Percentiles rank a stretch among this genome's conserved stretches.
These are phyloP conservation scores for Carassius gibelio DNA, from an alignment of 2,113 vertebrate genomes.

Conservation along the genomic window DNA sequence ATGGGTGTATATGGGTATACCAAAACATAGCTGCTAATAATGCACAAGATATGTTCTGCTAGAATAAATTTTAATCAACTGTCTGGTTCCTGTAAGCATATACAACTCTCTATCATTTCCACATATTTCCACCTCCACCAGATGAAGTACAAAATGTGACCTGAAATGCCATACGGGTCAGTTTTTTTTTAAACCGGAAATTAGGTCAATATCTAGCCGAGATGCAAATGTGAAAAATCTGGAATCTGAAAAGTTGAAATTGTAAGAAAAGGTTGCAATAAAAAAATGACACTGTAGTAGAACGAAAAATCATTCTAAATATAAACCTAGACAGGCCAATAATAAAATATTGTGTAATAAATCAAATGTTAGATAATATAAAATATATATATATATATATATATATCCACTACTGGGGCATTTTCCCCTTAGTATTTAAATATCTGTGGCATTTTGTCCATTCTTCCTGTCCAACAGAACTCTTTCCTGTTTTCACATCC, in stretches of 20 bases:
- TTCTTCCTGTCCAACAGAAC: conserved; percentile 13
- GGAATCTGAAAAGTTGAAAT: background rate
- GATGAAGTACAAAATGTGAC: background rate
- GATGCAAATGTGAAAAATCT: too few species aligned
- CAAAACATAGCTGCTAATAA: background rate
- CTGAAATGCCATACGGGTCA: too few species aligned
- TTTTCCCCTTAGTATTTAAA: background rate
- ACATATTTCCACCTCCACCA: background rate
- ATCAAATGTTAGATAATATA: background rate
- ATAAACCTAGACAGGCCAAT: background rate
- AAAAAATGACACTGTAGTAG: background rate
- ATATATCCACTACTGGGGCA: background rate
- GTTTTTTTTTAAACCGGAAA: too few species aligned
- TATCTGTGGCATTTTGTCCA: background rate
- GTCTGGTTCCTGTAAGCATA: background rate
- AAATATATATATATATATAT: too few species aligned
- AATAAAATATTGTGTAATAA: background rate
- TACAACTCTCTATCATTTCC: background rate
- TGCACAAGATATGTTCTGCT: background rate
- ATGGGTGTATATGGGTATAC: background rate
- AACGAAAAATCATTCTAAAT: background rate
- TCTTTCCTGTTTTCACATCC: background rate
- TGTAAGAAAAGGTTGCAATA: background rate
- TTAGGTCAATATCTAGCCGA: too few species aligned
- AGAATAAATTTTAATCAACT: background rate